A percentile compares a stretch with the other conserved stretches of the same genome.
Evolutionary conservation across 2,888 invertebrate genomes (phyloP).

Genomic region (Sipha maydis): DNA sequence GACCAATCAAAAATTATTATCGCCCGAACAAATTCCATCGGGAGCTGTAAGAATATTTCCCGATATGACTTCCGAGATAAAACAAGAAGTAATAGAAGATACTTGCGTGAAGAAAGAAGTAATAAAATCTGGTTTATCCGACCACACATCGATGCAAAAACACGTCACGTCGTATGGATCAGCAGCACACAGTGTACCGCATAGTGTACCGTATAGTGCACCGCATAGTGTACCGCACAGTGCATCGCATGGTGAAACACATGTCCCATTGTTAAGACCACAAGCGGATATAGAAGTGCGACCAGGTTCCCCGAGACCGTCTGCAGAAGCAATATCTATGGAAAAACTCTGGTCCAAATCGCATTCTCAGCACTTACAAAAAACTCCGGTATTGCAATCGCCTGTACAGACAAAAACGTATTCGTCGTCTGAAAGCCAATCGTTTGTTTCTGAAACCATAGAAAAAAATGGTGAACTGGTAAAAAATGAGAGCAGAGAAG

Average conservation of each 20-base stretch:
- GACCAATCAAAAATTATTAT: constrained; percentile 71
- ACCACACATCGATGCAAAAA: constrained; percentile 31
- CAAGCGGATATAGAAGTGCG: constrained; percentile 67
- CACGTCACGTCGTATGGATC: neutral
- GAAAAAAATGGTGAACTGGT: constrained; percentile 33
- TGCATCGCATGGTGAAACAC: neutral
- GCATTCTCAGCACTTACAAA: constrained; percentile 5
- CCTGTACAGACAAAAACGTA: constrained; percentile 34
- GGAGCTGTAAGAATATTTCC: constrained; percentile 72
- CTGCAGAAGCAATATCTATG: constrained; percentile 75
- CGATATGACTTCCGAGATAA: constrained; percentile 54
- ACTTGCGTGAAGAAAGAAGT: constrained; percentile 39
- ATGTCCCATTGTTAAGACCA: constrained; percentile 68
- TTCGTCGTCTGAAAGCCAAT: constrained; percentile 34
- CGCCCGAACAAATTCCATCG: constrained; percentile 71
- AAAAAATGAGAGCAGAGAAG: constrained; percentile 37
- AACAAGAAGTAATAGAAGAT: constrained; percentile 46
- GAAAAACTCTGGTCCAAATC: constrained; percentile 74
- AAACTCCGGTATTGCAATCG: neutral
- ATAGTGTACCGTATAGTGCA: no score
- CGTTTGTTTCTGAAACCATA: constrained; percentile 23
- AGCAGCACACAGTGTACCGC: no score
- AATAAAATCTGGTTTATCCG: neutral
- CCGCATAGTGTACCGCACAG: no score
- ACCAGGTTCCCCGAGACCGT: constrained; percentile 71